phyloP scores from a whole-genome alignment of 2,888 invertebrate genomes.

The Chironomus riparius region DNA sequence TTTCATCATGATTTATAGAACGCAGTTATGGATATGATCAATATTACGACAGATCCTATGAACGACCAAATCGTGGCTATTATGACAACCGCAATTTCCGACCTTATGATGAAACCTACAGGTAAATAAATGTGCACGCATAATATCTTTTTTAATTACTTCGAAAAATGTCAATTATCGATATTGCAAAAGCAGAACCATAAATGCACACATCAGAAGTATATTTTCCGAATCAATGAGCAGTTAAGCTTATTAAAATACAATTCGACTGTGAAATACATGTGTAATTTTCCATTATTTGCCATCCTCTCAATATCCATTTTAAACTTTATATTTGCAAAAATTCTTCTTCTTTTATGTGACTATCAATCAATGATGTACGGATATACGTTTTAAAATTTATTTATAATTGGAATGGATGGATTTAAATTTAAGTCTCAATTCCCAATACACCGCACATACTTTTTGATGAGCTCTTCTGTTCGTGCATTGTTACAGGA shows the following conservation, averaged over 20 bases:
- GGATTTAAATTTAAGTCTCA: too few species aligned
- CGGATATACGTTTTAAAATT: too few species aligned
- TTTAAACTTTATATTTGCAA: not conserved
- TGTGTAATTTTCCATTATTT: conserved; percentile 17
- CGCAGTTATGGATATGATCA: conserved; percentile 28
- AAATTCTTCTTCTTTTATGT: not conserved
- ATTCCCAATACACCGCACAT: too few species aligned
- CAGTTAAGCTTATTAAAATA: conserved; percentile 1
- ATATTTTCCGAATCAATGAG: conserved; percentile 13
- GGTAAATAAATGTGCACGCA: conserved; percentile 33
- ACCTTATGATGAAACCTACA: conserved; percentile 42
- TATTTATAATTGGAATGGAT: too few species aligned
- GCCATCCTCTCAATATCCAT: not conserved
- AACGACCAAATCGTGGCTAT: conserved; percentile 23
- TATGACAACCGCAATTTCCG: conserved; percentile 42
- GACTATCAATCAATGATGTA: too few species aligned
- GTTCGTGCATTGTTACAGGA: too few species aligned
- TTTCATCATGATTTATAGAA: not conserved
- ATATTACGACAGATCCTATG: conserved; percentile 35
- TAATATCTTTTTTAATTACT: not conserved
- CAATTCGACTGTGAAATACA: not conserved
- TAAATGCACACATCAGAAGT: not conserved
- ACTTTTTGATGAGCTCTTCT: too few species aligned
- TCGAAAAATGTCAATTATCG: not conserved
- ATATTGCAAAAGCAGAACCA: not conserved